Conservation (phyloP, 2,113 vertebrate species). For the Campylomormyrus tamandua region DNA sequence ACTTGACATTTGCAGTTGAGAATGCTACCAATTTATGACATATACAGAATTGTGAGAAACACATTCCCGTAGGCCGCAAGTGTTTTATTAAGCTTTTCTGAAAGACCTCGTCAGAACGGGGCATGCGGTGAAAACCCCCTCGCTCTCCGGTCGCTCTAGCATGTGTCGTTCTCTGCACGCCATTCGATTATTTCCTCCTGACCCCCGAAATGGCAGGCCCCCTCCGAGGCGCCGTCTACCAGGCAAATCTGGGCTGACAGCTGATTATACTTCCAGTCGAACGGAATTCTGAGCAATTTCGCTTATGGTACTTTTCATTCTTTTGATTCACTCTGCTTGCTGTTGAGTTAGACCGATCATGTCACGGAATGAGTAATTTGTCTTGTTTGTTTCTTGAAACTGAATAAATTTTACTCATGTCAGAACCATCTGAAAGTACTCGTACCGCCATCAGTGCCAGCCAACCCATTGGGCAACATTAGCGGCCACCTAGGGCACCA, state of each 20-base stretch:
- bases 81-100: background rate
- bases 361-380: background rate
- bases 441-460: background rate
- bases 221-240: background rate
- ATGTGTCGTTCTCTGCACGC: background rate
- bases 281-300: background rate
- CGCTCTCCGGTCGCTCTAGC: background rate
- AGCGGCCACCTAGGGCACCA: background rate
- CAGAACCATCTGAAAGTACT: background rate
- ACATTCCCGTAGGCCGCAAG: background rate
- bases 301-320: background rate
- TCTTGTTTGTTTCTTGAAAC: background rate
- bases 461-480: background rate
- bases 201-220: background rate
- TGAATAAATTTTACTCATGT: background rate
- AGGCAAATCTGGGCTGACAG: background rate
- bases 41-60: background rate
- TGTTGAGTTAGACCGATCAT: background rate
- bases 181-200: slow-evolving; percentile 13
- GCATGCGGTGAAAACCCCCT: background rate
- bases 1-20: background rate
- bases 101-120: background rate
- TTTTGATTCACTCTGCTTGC: background rate
- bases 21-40: background rate
- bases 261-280: background rate